Percentiles rank a stretch among this genome's conserved stretches.
phyloP scores from a whole-genome alignment of 2,113 vertebrate species.

The Casuarius casuarius region DNA sequence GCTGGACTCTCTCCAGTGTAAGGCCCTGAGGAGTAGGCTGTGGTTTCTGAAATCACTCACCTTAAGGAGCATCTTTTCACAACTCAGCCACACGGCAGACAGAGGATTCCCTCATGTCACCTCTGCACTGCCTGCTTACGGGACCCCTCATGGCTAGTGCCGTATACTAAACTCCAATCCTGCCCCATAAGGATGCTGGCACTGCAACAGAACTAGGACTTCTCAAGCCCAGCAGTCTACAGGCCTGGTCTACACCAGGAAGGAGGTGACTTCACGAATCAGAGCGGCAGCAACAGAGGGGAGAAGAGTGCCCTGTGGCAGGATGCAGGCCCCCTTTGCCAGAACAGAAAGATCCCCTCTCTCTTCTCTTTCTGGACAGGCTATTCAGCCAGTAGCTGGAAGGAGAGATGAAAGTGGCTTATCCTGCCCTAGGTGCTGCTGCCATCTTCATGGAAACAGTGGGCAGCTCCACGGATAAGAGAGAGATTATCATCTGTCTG shows the following conservation, averaged over 20 bases:
- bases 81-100: background rate
- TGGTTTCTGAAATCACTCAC: background rate
- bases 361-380: background rate
- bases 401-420: background rate
- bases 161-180: background rate
- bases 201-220: background rate
- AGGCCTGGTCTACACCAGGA: background rate
- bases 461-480: background rate
- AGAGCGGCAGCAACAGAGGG: background rate
- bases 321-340: background rate
- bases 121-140: background rate
- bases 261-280: background rate
- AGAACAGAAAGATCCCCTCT: background rate
- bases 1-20: too few species aligned
- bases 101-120: background rate
- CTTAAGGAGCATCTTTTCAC: background rate
- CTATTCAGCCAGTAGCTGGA: background rate
- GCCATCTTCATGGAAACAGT: background rate
- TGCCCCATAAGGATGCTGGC: rapidly evolving
- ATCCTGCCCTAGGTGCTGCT: background rate
- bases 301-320: background rate
- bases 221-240: background rate
- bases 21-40: background rate
- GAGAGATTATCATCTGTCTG: background rate
- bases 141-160: background rate